Evolutionary conservation across 2,888 invertebrate species (phyloP), one percentile per base, ranked within the genome.

Genomic region (Hybos culiciformis): DNA sequence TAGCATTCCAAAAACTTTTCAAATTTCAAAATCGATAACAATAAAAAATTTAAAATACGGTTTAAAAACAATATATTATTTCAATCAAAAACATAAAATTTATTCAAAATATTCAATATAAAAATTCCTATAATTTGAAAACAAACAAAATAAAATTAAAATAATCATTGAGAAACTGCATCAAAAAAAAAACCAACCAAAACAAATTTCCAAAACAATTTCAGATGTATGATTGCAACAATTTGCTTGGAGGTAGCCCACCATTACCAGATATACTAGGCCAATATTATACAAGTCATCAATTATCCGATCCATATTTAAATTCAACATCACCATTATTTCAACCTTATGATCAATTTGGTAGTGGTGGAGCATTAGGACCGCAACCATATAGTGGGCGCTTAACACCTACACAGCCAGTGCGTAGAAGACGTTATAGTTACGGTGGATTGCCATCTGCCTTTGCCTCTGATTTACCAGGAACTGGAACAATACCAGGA

Each of bases 221-320:
- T 65, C 67, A 67, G 66, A 67, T 67, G 64, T 67, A 63, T 60
- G 61, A 62, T 62, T 62, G 58, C 60, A 63, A 56, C 59, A 54
- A 61, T 52, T 56, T 58, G 49, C 43, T 58, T 51, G 62, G 66
- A 57, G 20, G 36, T 20, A 64, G 65, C 51, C 64, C 66, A 51
- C 63, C 66, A 53, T 55, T 65, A 54, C 62, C 63, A 51, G 66
- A 66, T 52, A 64, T 48, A 31, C 60, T 64, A 47, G 65, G 64
- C 50, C 62, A 61, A 52, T 63, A 62, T 51, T 63, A 63, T 36
- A 8, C 53, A 54, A 52, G 48, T 46, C 20, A 40, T 45, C 31
- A 46, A 43, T 11, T 43, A 47, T 38, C 31, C 17, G 36, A 26
- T 44, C 15, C 19, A 26, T 39, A 39, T 41, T 29, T 48, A 61